A percentile compares a stretch with the other conserved stretches of the same genome.
Conservation (phyloP, 2,113 vertebrate species). For the cattle (Bos taurus) region DNA sequence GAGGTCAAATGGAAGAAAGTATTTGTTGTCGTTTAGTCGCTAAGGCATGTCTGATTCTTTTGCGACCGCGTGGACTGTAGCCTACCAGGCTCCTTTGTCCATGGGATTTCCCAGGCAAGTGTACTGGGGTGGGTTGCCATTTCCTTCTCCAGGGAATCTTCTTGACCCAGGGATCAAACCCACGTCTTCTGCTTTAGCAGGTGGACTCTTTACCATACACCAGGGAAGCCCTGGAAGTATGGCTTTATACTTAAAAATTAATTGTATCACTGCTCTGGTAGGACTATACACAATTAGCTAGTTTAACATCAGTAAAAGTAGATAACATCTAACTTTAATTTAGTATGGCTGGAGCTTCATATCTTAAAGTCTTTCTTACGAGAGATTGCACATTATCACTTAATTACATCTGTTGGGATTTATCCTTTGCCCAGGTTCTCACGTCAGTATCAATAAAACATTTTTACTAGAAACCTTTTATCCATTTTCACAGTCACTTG, state of each 20-base stretch:
- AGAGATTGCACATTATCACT: slow-evolving; percentile 59
- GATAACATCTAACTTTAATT: slow-evolving; percentile 61
- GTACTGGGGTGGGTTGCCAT: not conserved
- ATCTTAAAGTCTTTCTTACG: slow-evolving; percentile 43
- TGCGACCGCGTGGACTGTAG: rapidly evolving
- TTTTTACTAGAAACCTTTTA: slow-evolving; percentile 10
- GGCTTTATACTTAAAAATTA: slow-evolving; percentile 15
- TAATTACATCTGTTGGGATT: slow-evolving; percentile 66
- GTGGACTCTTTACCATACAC: not conserved
- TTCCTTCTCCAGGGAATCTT: not conserved
- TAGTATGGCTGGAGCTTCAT: slow-evolving; percentile 29
- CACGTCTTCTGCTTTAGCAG: not conserved
- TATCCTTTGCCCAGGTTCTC: slow-evolving; percentile 30
- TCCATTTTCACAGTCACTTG: not conserved
- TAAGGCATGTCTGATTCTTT: not conserved
- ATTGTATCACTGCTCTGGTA: not conserved
- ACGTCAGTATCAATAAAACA: slow-evolving; percentile 37
- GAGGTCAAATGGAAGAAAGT: not conserved
- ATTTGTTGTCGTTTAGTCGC: rapidly evolving
- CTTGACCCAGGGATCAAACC: not conserved
- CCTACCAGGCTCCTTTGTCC: not conserved
- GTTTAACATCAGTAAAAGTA: slow-evolving; percentile 25
- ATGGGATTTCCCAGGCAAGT: not conserved
- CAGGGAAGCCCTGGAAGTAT: not conserved
- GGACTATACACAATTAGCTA: slow-evolving; percentile 22